Evolutionary conservation across 2,888 invertebrate species (phyloP).

Genomic region (Chloroclystis v-ata): DNA sequence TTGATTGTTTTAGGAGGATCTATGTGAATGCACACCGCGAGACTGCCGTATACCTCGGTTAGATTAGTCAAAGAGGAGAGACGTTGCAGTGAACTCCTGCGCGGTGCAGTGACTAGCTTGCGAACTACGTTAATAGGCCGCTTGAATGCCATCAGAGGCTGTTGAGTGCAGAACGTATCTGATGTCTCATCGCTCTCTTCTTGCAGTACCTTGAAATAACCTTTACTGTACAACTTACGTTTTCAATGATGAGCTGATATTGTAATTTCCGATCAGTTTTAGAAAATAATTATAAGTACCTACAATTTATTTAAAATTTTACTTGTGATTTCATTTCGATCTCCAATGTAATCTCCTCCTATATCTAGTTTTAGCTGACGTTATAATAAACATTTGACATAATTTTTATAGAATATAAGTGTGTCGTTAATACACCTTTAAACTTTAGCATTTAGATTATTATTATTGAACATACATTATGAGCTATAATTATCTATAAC

Average conservation of each 20-base stretch:
- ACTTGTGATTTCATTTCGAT: too few relatives aligned
- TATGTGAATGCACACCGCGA: conserved; percentile 56
- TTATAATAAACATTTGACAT: too few relatives aligned
- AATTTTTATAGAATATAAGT: too few relatives aligned
- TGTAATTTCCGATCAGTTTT: conserved; percentile 3
- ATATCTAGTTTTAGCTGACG: too few relatives aligned
- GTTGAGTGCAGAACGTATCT: conserved; percentile 60
- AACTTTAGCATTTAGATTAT: too few relatives aligned
- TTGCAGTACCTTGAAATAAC: conserved; percentile 67
- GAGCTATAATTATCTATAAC: too few relatives aligned
- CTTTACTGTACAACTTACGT: conserved; percentile 23
- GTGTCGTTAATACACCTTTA: too few relatives aligned
- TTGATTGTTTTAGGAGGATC: too few relatives aligned
- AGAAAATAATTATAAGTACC: too few relatives aligned
- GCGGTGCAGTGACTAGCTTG: conserved; percentile 72
- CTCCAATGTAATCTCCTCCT: too few relatives aligned
- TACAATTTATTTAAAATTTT: too few relatives aligned
- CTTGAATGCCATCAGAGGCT: conserved; percentile 63
- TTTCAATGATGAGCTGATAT: neutral
- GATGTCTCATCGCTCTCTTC: conserved; percentile 57
- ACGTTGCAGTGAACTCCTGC: conserved; percentile 70
- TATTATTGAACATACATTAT: too few relatives aligned
- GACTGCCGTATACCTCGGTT: conserved; percentile 67
- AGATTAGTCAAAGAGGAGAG: conserved; percentile 74
- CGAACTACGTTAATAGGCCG: conserved; percentile 72